Evolutionary conservation across 2,113 vertebrate genomes (phyloP).

Genomic region (rat (Rattus norvegicus)): GRCr8 NC_086019.1:44206501-44207000

Average conservation of each 20-base stretch:
- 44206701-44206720: slow-evolving; percentile 93
- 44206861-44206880: neutral
- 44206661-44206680: slow-evolving; percentile 90
- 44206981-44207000: neutral
- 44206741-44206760: slow-evolving; percentile 84
- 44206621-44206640: slow-evolving; percentile 91
- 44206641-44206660: slow-evolving; percentile 93
- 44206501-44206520: slow-evolving; percentile 9
- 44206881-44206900: neutral
- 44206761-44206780: slow-evolving; percentile 75
- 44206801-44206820: slow-evolving; percentile 47
- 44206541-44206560: slow-evolving; percentile 72
- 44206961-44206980: neutral
- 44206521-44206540: slow-evolving; percentile 50
- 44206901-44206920: neutral
- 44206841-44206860: neutral
- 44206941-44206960: neutral
- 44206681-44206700: slow-evolving; percentile 94
- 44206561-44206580: slow-evolving; percentile 92
- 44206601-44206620: slow-evolving; percentile 87
- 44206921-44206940: neutral
- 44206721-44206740: slow-evolving; percentile 91
- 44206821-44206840: neutral
- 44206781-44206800: slow-evolving; percentile 21
- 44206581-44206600: slow-evolving; percentile 91